Evolutionary conservation across 1,140 invertebrate species (phyloP).

Genomic region (Oreohelix idahoensis): DNA sequence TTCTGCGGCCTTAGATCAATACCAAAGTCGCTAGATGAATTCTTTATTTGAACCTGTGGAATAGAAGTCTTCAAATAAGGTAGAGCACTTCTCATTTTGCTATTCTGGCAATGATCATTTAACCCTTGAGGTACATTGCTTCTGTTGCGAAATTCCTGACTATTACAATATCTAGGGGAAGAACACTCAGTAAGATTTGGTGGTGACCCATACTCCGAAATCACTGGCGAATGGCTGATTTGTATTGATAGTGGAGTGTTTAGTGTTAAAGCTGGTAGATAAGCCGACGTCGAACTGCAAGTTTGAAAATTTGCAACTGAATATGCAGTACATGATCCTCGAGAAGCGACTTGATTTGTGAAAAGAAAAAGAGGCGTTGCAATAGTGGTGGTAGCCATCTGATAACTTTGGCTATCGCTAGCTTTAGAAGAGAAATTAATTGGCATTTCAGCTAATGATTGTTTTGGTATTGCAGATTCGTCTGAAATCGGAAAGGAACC

Average conservation of each 20-base stretch:
- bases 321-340: background rate
- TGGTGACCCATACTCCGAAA: slow-evolving; percentile 25
- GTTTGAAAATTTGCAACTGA: background rate
- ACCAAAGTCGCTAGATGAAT: background rate
- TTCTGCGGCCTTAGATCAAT: background rate
- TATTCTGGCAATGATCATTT: background rate
- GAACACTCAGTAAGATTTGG: background rate
- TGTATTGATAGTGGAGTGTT: slow-evolving; percentile 21
- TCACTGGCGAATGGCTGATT: background rate
- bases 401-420: background rate
- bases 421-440: background rate
- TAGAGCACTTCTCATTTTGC: background rate
- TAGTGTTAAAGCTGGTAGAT: background rate
- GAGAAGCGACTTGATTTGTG: background rate
- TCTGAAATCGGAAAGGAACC: background rate
- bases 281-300: background rate
- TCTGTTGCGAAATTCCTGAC: background rate
- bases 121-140: background rate
- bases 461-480: no score
- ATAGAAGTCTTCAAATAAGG: background rate
- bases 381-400: background rate
- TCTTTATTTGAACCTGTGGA: background rate
- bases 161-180: background rate
- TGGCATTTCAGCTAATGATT: background rate
- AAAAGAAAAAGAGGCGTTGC: background rate